Percentiles rank a stretch among this genome's conserved stretches.
These are phyloP conservation scores for Tupaia tana DNA, from an alignment of 2,113 vertebrate species.

Conservation along the genomic window DNA sequence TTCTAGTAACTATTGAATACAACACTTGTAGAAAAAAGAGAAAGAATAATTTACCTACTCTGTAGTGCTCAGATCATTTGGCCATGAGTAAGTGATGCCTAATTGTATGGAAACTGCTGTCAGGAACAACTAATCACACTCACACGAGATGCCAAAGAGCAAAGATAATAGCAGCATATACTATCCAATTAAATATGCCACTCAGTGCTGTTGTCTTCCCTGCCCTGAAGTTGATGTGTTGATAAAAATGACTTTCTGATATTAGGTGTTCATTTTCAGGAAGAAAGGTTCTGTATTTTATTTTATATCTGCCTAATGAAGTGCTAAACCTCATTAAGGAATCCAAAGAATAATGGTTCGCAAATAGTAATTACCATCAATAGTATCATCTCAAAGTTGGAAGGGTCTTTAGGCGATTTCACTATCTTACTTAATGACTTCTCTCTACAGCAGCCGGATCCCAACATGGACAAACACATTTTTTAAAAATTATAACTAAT, in stretches of 20 bases:
- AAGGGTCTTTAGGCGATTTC: neutral
- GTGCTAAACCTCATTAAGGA: neutral
- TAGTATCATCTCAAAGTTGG: neutral
- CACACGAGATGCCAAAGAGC: neutral
- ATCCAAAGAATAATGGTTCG: constrained; percentile 9
- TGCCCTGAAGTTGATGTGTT: neutral
- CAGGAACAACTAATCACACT: constrained; percentile 26
- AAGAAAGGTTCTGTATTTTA: neutral
- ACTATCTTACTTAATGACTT: neutral
- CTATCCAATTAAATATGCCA: constrained; percentile 25
- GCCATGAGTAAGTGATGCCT: constrained; percentile 2
- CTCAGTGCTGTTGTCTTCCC: neutral
- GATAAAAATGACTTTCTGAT: constrained; percentile 19
- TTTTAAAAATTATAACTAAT: neutral
- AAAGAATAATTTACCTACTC: neutral
- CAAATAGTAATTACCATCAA: neutral
- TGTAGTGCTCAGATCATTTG: neutral
- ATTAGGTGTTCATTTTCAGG: constrained; percentile 22
- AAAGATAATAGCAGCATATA: neutral
- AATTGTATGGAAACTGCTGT: neutral
- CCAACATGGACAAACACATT: neutral
- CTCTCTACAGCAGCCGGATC: neutral
- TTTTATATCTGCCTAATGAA: constrained; percentile 5
- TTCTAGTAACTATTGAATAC: neutral
- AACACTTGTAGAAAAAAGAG: neutral